A percentile compares a stretch with the other conserved stretches of the same genome.
Evolutionary conservation across 2,888 invertebrate genomes (phyloP).

Genomic region (Trachelus stipa): DNA sequence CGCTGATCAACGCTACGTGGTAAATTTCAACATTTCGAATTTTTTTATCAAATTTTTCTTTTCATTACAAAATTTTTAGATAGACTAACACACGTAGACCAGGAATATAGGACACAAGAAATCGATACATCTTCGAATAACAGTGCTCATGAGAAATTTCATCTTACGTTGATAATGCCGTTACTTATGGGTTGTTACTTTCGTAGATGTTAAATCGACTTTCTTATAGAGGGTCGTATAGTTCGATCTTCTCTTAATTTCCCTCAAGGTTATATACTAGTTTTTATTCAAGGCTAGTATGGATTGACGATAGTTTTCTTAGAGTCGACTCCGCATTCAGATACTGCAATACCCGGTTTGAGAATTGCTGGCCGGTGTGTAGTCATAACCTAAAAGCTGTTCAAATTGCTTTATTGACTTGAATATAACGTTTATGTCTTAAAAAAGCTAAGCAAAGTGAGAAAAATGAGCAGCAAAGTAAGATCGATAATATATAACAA

Average conservation of each 20-base stretch:
- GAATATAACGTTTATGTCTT: background rate
- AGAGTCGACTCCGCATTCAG: background rate
- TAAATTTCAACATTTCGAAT: background rate
- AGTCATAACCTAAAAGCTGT: background rate
- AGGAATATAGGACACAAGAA: background rate
- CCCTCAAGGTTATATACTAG: background rate
- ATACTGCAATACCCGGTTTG: background rate
- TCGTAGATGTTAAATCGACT: background rate
- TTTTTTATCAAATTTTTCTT: background rate
- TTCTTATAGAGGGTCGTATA: background rate
- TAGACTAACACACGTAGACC: background rate
- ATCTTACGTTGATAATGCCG: background rate
- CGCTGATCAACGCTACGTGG: background rate
- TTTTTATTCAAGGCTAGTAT: background rate
- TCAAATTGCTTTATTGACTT: background rate
- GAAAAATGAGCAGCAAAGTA: conserved; percentile 34
- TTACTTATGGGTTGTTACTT: background rate
- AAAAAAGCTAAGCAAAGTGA: background rate
- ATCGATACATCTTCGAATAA: background rate
- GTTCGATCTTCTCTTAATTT: background rate
- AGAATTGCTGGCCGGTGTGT: background rate
- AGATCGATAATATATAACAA: conserved; percentile 33
- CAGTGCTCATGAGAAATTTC: background rate
- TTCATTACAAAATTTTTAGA: background rate
- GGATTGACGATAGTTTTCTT: background rate